phyloP scores from a whole-genome alignment of 2,888 invertebrate genomes.

The Thereva unica region DNA sequence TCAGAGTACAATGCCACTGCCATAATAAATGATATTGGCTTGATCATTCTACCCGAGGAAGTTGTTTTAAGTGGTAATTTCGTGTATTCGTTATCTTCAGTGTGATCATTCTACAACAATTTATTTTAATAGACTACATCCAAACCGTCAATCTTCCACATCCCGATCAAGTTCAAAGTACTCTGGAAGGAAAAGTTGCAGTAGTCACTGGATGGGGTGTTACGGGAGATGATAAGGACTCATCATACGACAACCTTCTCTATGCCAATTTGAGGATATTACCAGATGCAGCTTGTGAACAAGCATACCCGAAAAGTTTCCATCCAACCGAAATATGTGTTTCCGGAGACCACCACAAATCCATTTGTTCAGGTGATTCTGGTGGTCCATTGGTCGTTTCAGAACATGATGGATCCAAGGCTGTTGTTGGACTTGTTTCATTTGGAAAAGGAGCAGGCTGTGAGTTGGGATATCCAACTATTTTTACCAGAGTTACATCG shows the following conservation, averaged over 20 bases:
- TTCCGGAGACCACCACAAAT: conserved; percentile 47
- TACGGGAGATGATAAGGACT: neutral
- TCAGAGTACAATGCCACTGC: conserved; percentile 54
- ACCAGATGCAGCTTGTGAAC: neutral
- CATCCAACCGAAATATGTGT: conserved; percentile 49
- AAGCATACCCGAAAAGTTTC: neutral
- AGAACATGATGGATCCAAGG: conserved; percentile 4
- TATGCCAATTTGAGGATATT: neutral
- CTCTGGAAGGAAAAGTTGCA: neutral
- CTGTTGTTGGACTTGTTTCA: conserved; percentile 34
- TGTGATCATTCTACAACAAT: no score
- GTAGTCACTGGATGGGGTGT: conserved; percentile 18
- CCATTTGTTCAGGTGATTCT: conserved; percentile 53
- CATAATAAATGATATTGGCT: conserved; percentile 54
- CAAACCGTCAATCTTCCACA: conserved; percentile 8
- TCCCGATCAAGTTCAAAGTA: neutral
- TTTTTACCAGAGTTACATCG: conserved; percentile 24
- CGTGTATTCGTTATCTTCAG: neutral
- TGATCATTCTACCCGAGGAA: conserved; percentile 51
- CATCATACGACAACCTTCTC: neutral
- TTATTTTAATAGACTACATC: neutral
- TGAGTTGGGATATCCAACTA: conserved; percentile 33
- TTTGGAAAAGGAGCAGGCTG: conserved; percentile 28
- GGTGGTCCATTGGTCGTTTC: conserved; percentile 32
- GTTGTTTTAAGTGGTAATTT: conserved; percentile 52